Conservation (phyloP, 2,113 vertebrate species). For the Glareola pratincola region DNA sequence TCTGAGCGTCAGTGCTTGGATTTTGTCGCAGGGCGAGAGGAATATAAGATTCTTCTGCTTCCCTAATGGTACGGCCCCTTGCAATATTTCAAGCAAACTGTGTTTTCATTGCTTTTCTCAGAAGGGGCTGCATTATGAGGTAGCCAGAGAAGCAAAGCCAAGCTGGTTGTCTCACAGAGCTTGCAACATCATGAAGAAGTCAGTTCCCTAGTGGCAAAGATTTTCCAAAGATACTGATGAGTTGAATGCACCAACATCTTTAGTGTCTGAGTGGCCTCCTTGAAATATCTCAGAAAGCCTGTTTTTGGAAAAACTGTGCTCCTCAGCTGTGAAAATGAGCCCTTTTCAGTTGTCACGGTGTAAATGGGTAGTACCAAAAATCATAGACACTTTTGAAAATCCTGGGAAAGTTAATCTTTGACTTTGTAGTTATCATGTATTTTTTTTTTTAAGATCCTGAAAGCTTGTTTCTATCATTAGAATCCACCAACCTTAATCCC, state of each 20-base stretch:
- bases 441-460: neutral
- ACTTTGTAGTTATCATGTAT: neutral
- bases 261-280: neutral
- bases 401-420: neutral
- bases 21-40: neutral
- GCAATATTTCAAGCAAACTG: neutral
- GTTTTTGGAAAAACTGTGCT: neutral
- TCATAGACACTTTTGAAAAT: neutral
- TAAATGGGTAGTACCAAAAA: neutral
- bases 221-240: neutral
- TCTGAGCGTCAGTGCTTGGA: neutral
- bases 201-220: neutral
- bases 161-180: slow-evolving; percentile 28
- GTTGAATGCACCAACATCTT: neutral
- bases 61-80: neutral
- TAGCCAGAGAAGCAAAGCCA: neutral
- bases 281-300: neutral
- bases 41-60: neutral
- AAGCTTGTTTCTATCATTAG: neutral
- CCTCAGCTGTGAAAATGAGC: neutral
- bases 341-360: neutral
- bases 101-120: neutral
- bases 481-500: neutral
- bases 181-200: neutral
- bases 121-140: neutral